These are phyloP conservation scores for Toxonevra muliebris DNA, from an alignment of 2,888 invertebrate genomes.

Conservation along the genomic window DNA sequence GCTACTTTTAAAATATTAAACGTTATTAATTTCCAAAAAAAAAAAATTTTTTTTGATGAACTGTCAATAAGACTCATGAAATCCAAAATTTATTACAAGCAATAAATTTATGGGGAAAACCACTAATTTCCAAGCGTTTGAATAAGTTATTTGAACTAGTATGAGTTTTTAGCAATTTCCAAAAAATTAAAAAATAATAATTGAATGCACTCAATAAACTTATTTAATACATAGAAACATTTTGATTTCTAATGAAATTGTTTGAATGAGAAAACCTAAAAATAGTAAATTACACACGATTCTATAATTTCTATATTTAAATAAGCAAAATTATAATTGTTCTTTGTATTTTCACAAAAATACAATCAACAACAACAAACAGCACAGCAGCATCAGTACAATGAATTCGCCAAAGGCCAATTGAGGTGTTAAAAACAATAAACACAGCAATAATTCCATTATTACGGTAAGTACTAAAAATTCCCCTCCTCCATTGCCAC, in stretches of 20 bases:
- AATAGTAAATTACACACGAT: slow-evolving; percentile 48
- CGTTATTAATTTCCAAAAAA: too few species aligned
- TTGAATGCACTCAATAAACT: background rate
- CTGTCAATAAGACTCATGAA: too few species aligned
- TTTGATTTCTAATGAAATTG: background rate
- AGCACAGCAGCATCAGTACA: background rate
- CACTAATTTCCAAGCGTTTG: too few species aligned
- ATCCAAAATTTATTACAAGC: too few species aligned
- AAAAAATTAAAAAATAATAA: background rate
- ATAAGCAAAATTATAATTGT: background rate
- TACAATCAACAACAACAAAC: slow-evolving; percentile 17
- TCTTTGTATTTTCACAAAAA: slow-evolving; percentile 18
- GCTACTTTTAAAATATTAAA: too few species aligned
- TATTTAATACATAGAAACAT: background rate
- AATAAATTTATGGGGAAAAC: too few species aligned
- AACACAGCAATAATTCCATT: slow-evolving; percentile 4
- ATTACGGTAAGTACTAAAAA: too few species aligned
- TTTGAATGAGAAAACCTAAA: slow-evolving; percentile 34
- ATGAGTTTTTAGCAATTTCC: too few species aligned
- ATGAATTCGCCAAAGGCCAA: slow-evolving; percentile 9
- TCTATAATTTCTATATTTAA: slow-evolving; percentile 28
- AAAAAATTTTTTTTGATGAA: too few species aligned
- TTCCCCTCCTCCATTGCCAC: too few species aligned
- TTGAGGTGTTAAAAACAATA: slow-evolving; percentile 16
- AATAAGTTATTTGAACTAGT: too few species aligned